A percentile compares a stretch with the other conserved stretches of the same genome.
Evolutionary conservation across 1,140 invertebrate genomes (phyloP).

Genomic region (Sycophila sp.): DNA sequence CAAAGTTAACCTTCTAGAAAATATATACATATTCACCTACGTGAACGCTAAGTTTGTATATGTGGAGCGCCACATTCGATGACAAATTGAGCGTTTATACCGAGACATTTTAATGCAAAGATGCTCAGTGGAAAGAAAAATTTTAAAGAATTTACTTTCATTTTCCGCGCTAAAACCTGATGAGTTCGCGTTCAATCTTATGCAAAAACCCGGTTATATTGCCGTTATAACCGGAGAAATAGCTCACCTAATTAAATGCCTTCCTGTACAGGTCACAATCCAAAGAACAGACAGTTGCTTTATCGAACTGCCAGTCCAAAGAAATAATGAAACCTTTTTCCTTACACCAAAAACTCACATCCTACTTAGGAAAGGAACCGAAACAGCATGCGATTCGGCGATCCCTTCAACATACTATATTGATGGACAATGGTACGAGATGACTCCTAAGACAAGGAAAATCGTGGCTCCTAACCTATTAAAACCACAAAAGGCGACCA

Average conservation of each 20-base stretch:
- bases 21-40: slow-evolving; percentile 28
- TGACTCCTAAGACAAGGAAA: not conserved
- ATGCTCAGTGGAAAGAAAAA: slow-evolving; percentile 34
- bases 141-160: slow-evolving; percentile 26
- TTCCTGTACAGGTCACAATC: slow-evolving; percentile 15
- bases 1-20: not conserved
- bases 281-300: slow-evolving; percentile 29
- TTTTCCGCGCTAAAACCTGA: slow-evolving; percentile 26
- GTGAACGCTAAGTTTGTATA: slow-evolving; percentile 42
- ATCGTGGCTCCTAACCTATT: not conserved
- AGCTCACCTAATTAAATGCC: slow-evolving; percentile 28
- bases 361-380: slow-evolving; percentile 17
- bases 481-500: slow-evolving; percentile 15
- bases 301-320: slow-evolving; percentile 32
- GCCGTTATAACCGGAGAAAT: slow-evolving; percentile 30
- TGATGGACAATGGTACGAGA: slow-evolving; percentile 33
- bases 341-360: slow-evolving; percentile 35
- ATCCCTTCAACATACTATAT: slow-evolving; percentile 31
- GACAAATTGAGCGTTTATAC: slow-evolving; percentile 27
- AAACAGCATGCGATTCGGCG: slow-evolving; percentile 30
- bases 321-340: slow-evolving; percentile 25
- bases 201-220: slow-evolving; percentile 27
- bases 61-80: slow-evolving; percentile 30
- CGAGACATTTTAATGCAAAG: slow-evolving; percentile 10
- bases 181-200: slow-evolving; percentile 35